These are phyloP conservation scores for Acleris sparsana DNA, from an alignment of 2,888 invertebrate species.

Conservation along the genomic window DNA sequence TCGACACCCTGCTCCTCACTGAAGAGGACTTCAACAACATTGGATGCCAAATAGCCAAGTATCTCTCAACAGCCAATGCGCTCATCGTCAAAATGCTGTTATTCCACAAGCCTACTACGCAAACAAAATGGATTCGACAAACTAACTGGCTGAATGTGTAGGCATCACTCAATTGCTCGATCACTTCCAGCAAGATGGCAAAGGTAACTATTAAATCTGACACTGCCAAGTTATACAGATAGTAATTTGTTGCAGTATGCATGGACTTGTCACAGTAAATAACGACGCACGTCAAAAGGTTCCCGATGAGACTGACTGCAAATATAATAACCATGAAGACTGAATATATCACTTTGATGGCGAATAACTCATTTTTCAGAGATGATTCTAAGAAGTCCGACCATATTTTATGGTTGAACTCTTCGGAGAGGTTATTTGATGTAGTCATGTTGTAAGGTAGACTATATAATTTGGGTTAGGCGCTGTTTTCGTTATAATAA, in stretches of 20 bases:
- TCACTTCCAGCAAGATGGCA: constrained; percentile 30
- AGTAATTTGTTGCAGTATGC: constrained; percentile 37
- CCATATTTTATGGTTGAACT: constrained; percentile 25
- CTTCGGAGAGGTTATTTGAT: constrained; percentile 12
- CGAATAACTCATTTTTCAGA: constrained; percentile 14
- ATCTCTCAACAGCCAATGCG: constrained; percentile 62
- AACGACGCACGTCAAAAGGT: constrained; percentile 54
- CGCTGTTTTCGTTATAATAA: background rate
- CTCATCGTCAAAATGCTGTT: constrained; percentile 64
- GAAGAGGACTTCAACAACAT: constrained; percentile 51
- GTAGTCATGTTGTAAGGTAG: background rate
- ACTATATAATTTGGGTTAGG: background rate
- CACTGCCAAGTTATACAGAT: constrained; percentile 38
- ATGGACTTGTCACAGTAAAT: constrained; percentile 34
- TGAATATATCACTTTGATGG: constrained; percentile 17
- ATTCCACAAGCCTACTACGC: constrained; percentile 58
- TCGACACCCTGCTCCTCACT: constrained; percentile 56
- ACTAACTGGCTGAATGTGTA: constrained; percentile 48
- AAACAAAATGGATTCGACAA: constrained; percentile 59
- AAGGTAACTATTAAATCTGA: constrained; percentile 35
- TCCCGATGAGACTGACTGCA: constrained; percentile 32
- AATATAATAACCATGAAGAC: constrained; percentile 30
- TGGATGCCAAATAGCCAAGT: constrained; percentile 62
- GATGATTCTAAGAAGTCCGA: constrained; percentile 26
- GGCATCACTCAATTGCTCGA: constrained; percentile 40